Percentiles rank a stretch among this genome's conserved stretches.
phyloP scores from a whole-genome alignment of 2,888 invertebrate species.

The Eupithecia exiguata region DNA sequence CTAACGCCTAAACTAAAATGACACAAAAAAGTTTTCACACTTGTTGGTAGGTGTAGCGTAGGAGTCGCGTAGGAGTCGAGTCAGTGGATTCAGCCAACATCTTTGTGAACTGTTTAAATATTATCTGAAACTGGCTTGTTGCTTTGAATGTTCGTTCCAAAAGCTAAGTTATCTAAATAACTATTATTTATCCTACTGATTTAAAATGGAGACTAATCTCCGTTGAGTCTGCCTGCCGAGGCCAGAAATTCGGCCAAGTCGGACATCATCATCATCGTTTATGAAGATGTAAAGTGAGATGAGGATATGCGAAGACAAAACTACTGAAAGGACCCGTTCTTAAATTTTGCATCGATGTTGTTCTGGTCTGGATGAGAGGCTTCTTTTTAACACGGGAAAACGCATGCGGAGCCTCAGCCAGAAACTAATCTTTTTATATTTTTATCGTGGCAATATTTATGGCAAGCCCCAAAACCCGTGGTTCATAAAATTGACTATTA shows the following conservation, averaged over 20 bases:
- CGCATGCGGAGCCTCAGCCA: not conserved
- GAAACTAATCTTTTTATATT: not conserved
- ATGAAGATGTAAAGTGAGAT: no score
- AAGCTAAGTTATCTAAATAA: not conserved
- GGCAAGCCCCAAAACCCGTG: not conserved
- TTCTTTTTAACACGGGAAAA: not conserved
- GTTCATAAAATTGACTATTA: conserved; percentile 9
- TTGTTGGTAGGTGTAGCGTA: no score
- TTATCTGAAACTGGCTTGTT: not conserved
- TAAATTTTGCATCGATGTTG: no score
- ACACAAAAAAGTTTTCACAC: no score
- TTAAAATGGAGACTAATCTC: not conserved
- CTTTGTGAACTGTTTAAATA: not conserved
- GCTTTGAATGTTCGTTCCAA: not conserved
- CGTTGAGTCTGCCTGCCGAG: no score
- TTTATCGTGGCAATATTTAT: not conserved
- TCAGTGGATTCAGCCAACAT: not conserved
- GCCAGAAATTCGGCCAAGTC: no score
- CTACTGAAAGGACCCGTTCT: no score
- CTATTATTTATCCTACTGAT: not conserved
- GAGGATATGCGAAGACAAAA: no score
- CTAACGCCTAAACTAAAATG: no score
- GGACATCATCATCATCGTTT: no score
- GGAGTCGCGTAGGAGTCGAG: not conserved
- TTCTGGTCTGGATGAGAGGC: not conserved